Base-by-base conservation (phyloP, 2,888 invertebrate genomes). In the Sarcophaga rosellei region DNA sequence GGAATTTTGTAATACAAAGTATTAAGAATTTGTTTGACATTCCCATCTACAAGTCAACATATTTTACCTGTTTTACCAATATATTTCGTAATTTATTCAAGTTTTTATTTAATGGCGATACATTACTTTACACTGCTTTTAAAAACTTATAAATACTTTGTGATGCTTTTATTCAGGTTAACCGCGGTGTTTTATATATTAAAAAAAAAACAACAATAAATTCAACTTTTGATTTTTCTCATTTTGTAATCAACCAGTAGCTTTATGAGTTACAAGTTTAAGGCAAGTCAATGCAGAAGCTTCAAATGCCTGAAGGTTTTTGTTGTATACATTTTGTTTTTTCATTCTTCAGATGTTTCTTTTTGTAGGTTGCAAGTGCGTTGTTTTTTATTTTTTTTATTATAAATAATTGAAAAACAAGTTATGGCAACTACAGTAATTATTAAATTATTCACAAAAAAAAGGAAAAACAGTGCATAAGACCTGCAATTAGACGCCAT, bases 401-500 rank as follows among this genome's bases (percentile, higher is more conserved):
- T 59, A 70, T 65, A 20, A 66, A 81, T 47, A 53, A 53, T 63
- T 25, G 45, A 69, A 53, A 78, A 70, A 65, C 35, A 69, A 70
- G 74, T 70, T 63, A 53, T 77, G 80, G 73, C 62, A 68, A 73
- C 76, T 77, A 81, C 73, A 57, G 77, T 78, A 81, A 81, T 81
- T 77, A 70, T 78, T 77, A 66, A 25, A 70, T 65, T 35, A 80
- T 21, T 10, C 35, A 8, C 2, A 78, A 44, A 74, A 57, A 21
- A 45, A 83, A 57, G 15, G 25, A 83, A 70, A 84, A 78, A 61
- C 75, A 72, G 77, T 57, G n/a, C 61, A 70, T 70, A 59, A 86
- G 57, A 65, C 78, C 86, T 81, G 62, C 74, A 86, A 86, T 86
- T 86, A 86, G 81, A 86, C 83, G 86, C 84, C 84, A 86, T 86